Evolutionary conservation across 2,797 vertebrate species (phyloP), one percentile per base, ranked within the genome.

Genomic region (Propithecus deckenii): DNA sequence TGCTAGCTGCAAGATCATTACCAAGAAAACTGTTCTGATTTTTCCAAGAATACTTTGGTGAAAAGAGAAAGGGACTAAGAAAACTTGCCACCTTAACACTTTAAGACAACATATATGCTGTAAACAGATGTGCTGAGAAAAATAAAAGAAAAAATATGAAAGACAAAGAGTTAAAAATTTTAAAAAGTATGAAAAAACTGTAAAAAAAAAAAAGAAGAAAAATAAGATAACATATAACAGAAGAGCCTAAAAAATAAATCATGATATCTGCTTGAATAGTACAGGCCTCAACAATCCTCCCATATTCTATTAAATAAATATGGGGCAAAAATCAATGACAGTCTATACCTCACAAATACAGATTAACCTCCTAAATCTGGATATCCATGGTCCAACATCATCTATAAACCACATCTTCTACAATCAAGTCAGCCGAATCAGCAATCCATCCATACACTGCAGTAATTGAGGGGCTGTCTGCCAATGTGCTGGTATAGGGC

Each of bases 391-490:
- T 86, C 35, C 43, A 96, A 92, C 65, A 87, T 59, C 67, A 96
- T 95, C 69, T 92, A 59, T 75, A 94, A 90, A 89, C 28, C 89
- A 92, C n/a, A 95, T 78, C 69, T 43, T 72, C 63, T 83, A 79
- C 72, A 87, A 94, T 88, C 57, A 89, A 94, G 96, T 87, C 69
- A 76, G 89, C 52, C 14, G 28, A 95, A 91, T 75, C 59, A 89
- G 75, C 83, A 94, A 96, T 74, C 88, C 28, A 6, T 93, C 92
- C 75, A 91, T 50, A 61, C 50, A 71, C 35, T 30, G 14, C 86
- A 94, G 79, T 96, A 89, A 95, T 14, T 72, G 79, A 97, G 88
- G 79, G 78, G 79, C 59, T 90, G 52, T n/a, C 86, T 97, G 95
- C 97, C 97, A 94, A 71, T 0, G 0, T 93, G 86, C 50, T 91